Evolutionary conservation across 1,140 invertebrate species (phyloP), one percentile per base, ranked within the genome.

Genomic region (Trichonephila inaurata): DNA sequence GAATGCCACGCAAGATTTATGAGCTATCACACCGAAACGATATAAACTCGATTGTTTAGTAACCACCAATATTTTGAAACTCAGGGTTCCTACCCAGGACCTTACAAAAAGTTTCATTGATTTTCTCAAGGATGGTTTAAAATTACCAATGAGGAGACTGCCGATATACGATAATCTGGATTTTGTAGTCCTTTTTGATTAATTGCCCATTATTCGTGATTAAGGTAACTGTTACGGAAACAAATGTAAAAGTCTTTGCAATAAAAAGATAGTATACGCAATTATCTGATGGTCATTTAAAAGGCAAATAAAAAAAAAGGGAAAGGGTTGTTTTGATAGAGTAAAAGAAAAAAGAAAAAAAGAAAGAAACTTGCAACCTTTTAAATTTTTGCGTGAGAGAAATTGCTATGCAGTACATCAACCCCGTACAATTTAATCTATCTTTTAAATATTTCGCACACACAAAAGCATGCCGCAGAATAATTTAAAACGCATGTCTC

Each of bases 1-100:
- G n/a, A 69, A 69, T n/a, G 66, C 66, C 14, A 14, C 24, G 33
- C 10, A 77, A 77, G 69, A 77, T 77, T 77, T 77, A 77, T 77
- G 16, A 77, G 66, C n/a, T 69, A 18, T 77, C 24, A 77, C 14
- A 40, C 12, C 24, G 16, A 6, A 77, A 77, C 12, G 28, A 77
- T 14, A 40, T 40, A 77, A 77, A 77, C 69, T 40, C 7, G 69
- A 69, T 14, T 18, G 69, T 28, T 77, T 77, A 77, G 69, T 77
- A 40, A 28, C 69, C 8, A 18, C 24, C 12, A 33, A 33, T 33
- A 33, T 77, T 77, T 77, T 77, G 69, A 24, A 77, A 77, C 33
- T 33, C 28, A 77, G 12, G 69, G 2, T 77, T 19, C 24, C 28
- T 19, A 33, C 16, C 24, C 40, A 7, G 69, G 66, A 69, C 66